Conservation (phyloP, 2,113 vertebrate genomes). For the Coryphaenoides rupestris region DNA sequence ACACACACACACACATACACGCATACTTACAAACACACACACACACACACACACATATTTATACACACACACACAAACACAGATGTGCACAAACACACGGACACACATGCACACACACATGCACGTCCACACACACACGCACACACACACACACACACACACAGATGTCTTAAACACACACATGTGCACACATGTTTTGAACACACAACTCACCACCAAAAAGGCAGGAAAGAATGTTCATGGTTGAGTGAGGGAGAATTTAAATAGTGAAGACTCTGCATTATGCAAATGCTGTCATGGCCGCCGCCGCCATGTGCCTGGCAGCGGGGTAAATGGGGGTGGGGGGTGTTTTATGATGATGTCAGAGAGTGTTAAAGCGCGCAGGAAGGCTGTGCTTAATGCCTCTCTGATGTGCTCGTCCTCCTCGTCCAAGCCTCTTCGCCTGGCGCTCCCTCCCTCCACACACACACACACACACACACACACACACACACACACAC, state of each 20-base stretch:
- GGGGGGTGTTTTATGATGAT: conserved; percentile 68
- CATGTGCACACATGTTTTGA: neutral
- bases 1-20: neutral
- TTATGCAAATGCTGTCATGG: conserved; percentile 64
- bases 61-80: too few relatives aligned
- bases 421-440: conserved; percentile 24
- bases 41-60: too few relatives aligned
- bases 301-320: conserved; percentile 48
- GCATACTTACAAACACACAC: too few relatives aligned
- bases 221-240: conserved; percentile 13
- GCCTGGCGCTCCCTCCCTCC: conserved; percentile 12
- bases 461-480: too few relatives aligned
- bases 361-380: conserved; percentile 57
- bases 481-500: conserved; percentile 5
- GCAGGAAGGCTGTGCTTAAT: conserved; percentile 55
- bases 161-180: neutral
- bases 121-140: too few relatives aligned
- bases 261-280: conserved; percentile 64
- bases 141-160: neutral
- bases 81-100: too few relatives aligned
- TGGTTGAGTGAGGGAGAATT: conserved; percentile 42
- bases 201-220: neutral
- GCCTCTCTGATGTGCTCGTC: conserved; percentile 37
- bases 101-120: too few relatives aligned
- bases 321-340: conserved; percentile 55